A percentile compares a stretch with the other conserved stretches of the same genome.
Conservation (phyloP, 2,888 invertebrate genomes). For the Drosophila prostipennis region DNA sequence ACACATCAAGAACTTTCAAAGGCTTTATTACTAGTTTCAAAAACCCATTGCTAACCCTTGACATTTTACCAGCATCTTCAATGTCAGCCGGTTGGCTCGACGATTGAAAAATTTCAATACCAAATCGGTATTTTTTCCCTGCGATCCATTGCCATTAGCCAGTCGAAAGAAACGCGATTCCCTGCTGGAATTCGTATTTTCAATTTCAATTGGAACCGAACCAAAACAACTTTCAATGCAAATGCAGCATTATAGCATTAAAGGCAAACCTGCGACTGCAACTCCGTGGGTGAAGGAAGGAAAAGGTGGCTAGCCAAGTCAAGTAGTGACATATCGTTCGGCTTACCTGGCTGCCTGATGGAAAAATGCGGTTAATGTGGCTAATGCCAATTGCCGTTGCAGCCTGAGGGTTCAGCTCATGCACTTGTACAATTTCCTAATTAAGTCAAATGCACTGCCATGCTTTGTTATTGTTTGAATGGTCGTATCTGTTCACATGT, state of each 20-base stretch:
- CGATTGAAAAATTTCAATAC: constrained; percentile 16
- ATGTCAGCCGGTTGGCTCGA: not conserved
- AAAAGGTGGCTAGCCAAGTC: constrained; percentile 8
- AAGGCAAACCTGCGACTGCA: constrained; percentile 4
- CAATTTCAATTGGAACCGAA: constrained; percentile 48
- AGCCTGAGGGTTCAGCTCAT: constrained; percentile 47
- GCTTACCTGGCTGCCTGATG: constrained; percentile 40
- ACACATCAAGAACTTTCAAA: not conserved
- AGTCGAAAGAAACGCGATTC: constrained; percentile 6
- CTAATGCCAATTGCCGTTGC: constrained; percentile 30
- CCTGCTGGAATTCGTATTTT: constrained; percentile 34
- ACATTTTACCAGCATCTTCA: not conserved
- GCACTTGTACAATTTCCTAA: constrained; percentile 70
- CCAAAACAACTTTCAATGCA: constrained; percentile 72
- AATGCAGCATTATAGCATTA: constrained; percentile 51
- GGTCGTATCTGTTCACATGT: constrained; percentile 19
- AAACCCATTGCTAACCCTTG: not conserved
- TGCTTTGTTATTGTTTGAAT: constrained; percentile 26
- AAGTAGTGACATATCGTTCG: constrained; percentile 49
- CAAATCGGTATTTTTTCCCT: constrained; percentile 13
- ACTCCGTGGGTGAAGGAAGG: constrained; percentile 1
- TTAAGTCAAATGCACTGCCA: constrained; percentile 60
- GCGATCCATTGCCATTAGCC: constrained; percentile 2
- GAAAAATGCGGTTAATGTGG: constrained; percentile 64
- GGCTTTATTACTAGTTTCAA: not conserved